Evolutionary conservation across 2,888 invertebrate species (phyloP).

Genomic region (Iselma pallidipennis): DNA sequence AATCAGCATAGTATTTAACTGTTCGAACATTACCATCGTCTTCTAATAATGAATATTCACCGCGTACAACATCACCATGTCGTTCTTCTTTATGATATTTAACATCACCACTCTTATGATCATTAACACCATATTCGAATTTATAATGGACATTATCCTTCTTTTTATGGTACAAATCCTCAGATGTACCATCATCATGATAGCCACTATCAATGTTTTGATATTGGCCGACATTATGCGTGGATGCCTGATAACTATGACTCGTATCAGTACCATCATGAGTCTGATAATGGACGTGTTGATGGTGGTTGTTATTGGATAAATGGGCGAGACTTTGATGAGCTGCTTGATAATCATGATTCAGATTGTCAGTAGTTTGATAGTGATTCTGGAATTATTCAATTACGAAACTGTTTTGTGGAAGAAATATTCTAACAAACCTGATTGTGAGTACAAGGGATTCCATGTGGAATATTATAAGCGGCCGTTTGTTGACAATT

Average conservation of each 20-base stretch:
- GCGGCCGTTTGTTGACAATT: neutral
- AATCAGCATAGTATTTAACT: slow-evolving; percentile 76
- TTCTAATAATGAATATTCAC: slow-evolving; percentile 63
- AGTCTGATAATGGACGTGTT: slow-evolving; percentile 12
- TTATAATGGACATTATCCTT: slow-evolving; percentile 58
- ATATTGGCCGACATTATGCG: slow-evolving; percentile 9
- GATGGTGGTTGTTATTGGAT: slow-evolving; percentile 4
- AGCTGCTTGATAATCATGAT: neutral
- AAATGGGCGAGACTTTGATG: neutral
- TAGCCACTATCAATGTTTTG: neutral
- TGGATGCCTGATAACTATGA: slow-evolving; percentile 12
- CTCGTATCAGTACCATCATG: slow-evolving; percentile 1
- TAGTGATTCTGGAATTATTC: neutral
- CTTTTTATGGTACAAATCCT: slow-evolving; percentile 20
- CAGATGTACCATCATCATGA: neutral
- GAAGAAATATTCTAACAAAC: neutral
- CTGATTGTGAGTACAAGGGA: neutral
- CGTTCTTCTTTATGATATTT: slow-evolving; percentile 75
- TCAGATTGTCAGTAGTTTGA: neutral
- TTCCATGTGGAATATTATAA: neutral
- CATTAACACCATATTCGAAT: slow-evolving; percentile 74
- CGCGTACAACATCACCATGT: slow-evolving; percentile 73
- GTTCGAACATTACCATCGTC: slow-evolving; percentile 76
- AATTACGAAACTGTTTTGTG: neutral
- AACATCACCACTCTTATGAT: slow-evolving; percentile 74